A percentile compares a stretch with the other conserved stretches of the same genome.
These are phyloP conservation scores for Cinclus mexicanus DNA, from an alignment of 2,113 vertebrate species.

Conservation along the genomic window DNA sequence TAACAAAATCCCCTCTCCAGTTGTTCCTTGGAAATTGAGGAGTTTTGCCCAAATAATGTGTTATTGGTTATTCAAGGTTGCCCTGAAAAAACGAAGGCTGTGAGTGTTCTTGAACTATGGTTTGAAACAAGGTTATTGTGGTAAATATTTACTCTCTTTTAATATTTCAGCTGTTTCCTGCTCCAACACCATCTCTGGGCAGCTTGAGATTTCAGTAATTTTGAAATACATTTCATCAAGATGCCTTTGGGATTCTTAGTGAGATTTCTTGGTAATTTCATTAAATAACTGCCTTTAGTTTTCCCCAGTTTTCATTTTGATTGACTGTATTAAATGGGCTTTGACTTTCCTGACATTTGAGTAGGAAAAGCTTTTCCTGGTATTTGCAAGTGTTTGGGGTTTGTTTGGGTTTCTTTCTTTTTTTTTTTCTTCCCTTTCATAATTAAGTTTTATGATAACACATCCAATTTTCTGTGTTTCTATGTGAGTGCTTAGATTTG, in stretches of 20 bases:
- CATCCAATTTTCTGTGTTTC: neutral
- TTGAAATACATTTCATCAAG: slow-evolving; percentile 1
- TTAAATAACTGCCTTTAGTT: neutral
- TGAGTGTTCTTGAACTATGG: neutral
- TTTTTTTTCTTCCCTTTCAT: neutral
- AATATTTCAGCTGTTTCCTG: neutral
- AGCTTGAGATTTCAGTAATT: neutral
- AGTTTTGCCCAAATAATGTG: neutral
- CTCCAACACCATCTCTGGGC: neutral
- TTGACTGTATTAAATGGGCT: neutral
- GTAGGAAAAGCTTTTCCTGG: neutral
- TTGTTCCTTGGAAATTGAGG: neutral
- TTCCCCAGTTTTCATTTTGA: slow-evolving; percentile 6
- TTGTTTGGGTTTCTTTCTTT: neutral
- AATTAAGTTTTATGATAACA: neutral
- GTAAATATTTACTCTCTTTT: neutral
- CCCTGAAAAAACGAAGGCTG: neutral
- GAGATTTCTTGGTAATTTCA: neutral
- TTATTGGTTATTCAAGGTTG: neutral
- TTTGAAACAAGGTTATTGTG: neutral
- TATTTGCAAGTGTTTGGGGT: neutral
- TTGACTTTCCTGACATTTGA: neutral
- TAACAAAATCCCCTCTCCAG: neutral
- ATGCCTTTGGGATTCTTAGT: neutral
- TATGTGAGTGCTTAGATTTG: neutral